These are phyloP conservation scores for Corydoras sp. DNA, from an alignment of 2,113 vertebrate genomes.

Conservation along the genomic window DNA sequence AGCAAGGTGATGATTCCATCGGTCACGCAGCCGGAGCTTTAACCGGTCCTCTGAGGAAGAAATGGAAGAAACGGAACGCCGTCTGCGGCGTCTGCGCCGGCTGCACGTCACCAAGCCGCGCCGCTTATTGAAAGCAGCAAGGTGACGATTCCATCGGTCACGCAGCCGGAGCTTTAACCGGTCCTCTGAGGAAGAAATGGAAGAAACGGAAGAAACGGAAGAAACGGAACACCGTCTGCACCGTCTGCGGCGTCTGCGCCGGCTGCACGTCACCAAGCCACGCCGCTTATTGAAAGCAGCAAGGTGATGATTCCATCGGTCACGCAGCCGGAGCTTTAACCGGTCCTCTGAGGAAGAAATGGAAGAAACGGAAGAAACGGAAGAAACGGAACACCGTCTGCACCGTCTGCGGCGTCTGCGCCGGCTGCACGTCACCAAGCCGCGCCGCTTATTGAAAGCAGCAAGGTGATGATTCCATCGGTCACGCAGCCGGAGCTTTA, in stretches of 20 bases:
- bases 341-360: too few relatives aligned
- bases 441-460: not conserved
- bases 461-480: not conserved
- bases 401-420: not conserved
- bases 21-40: not conserved
- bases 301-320: not conserved
- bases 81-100: not conserved
- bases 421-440: not conserved
- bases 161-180: not conserved
- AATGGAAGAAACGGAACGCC: conserved; percentile 8
- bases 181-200: too few relatives aligned
- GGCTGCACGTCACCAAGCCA: not conserved
- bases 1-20: not conserved
- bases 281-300: not conserved
- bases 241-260: not conserved
- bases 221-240: too few relatives aligned
- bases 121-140: not conserved
- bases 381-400: conserved; percentile 10
- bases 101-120: not conserved
- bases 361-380: too few relatives aligned
- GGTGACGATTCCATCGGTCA: not conserved
- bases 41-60: too few relatives aligned
- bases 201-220: too few relatives aligned
- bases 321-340: not conserved
- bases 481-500: not conserved